Conservation (phyloP, 2,888 invertebrate genomes). For the Seladonia tumulorum region DNA sequence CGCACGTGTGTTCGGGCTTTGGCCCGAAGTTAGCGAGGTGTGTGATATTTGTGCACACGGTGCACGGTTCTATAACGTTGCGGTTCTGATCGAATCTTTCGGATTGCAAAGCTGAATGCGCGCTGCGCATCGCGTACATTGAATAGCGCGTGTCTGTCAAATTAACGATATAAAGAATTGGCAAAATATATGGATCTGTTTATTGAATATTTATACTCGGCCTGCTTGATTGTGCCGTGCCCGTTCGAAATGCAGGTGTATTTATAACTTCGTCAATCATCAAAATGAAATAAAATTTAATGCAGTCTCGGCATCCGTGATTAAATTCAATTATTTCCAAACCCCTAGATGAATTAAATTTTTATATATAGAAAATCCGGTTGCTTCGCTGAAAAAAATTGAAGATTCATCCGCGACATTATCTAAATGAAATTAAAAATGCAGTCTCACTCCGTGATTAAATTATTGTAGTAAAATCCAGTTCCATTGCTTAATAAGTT, state of each 20-base stretch:
- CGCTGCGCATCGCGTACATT: not conserved
- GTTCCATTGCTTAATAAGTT: not conserved
- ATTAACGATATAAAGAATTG: constrained; percentile 8
- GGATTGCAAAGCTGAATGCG: not conserved
- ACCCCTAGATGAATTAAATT: not conserved
- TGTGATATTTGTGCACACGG: constrained; percentile 15
- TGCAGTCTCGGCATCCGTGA: not conserved
- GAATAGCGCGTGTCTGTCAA: not conserved
- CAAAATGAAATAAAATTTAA: not conserved
- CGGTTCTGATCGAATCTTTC: constrained; percentile 12
- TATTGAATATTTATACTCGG: not conserved
- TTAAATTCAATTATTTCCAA: not conserved
- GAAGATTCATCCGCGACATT: not conserved
- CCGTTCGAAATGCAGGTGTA: not conserved
- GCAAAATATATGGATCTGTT: not conserved
- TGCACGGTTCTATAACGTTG: constrained; percentile 7
- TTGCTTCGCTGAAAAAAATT: not conserved
- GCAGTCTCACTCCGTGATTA: no score
- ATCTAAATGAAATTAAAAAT: not conserved
- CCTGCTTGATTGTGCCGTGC: not conserved
- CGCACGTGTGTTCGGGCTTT: not conserved
- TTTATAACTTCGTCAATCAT: not conserved
- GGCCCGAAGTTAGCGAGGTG: not conserved
- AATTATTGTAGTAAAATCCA: not conserved
- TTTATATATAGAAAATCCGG: not conserved